phyloP scores from a whole-genome alignment of 1,140 invertebrate genomes.

The Neodiprion virginianus region DNA sequence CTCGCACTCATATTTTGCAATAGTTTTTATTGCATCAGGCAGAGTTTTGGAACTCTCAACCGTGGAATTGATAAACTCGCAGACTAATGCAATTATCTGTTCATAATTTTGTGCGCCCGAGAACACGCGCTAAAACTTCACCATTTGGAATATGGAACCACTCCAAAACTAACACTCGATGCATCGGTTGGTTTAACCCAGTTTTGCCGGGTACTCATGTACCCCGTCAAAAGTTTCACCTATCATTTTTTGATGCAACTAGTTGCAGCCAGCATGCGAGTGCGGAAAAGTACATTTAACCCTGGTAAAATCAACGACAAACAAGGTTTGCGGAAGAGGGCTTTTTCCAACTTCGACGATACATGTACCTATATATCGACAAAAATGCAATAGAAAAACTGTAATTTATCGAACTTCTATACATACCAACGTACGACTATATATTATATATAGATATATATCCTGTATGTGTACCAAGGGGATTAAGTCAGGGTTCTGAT shows the following conservation, averaged over 20 bases:
- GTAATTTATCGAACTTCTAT: background rate
- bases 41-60: no score
- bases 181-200: background rate
- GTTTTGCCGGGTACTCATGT: background rate
- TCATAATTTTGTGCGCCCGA: no score
- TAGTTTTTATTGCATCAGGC: no score
- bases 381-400: background rate
- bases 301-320: background rate
- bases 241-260: background rate
- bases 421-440: no score
- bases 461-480: background rate
- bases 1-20: no score
- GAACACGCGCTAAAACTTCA: background rate
- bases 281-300: no score
- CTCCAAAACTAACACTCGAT: background rate
- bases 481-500: background rate
- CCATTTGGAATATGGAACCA: background rate
- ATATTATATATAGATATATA: background rate
- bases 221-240: background rate
- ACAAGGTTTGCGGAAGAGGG: background rate
- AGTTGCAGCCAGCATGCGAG: background rate
- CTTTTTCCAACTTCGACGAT: background rate
- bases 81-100: no score
- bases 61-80: no score
- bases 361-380: background rate